Evolutionary conservation across 2,888 invertebrate species (phyloP), one percentile per base, ranked within the genome.

Genomic region (Tipula confusa): DNA sequence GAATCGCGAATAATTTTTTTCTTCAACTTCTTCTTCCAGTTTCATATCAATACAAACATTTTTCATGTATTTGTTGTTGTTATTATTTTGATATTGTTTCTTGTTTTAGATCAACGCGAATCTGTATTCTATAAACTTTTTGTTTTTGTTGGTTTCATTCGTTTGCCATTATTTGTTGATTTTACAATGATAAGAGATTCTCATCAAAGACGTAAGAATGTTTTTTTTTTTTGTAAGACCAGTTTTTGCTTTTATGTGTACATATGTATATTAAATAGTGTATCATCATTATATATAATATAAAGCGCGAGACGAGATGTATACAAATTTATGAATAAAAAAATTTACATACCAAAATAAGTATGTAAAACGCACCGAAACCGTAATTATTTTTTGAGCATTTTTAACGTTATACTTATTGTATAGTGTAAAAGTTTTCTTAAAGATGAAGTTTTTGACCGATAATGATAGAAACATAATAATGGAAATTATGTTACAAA

Each of bases 141-240:
- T 15, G 6, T 64, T 64, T 18, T 24, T 24, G 18, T 64, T 64
- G 64, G 64, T 64, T 24, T 64, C 64, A 64, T 64, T 64, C 64
- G 64, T 64, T 64, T 64, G 64, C 64, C 64, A 64, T 64, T 64
- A 64, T 64, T 64, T 64, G 64, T 64, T 64, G 64, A 64, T 64
- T 64, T 64, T 64, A 64, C 24, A 64, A 64, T 64, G 64, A 64
- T 64, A 64, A 64, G 64, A 64, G 64, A 64, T 64, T 64, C 64
- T 24, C 64, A 64, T 64, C 64, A 64, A 64, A 64, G 43, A 64
- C 64, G 64, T 24, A 64, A 64, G 64, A 64, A 43, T 43, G 13
- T 43, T n/a, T 43, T 43, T 64, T 64, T 48, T 7, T 24, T 48
- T 48, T 48, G 2, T 11, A 64, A 64, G 64, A 64, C 64, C 64